Evolutionary conservation across 2,888 invertebrate species (phyloP).

Genomic region (Eledona agricola): DNA sequence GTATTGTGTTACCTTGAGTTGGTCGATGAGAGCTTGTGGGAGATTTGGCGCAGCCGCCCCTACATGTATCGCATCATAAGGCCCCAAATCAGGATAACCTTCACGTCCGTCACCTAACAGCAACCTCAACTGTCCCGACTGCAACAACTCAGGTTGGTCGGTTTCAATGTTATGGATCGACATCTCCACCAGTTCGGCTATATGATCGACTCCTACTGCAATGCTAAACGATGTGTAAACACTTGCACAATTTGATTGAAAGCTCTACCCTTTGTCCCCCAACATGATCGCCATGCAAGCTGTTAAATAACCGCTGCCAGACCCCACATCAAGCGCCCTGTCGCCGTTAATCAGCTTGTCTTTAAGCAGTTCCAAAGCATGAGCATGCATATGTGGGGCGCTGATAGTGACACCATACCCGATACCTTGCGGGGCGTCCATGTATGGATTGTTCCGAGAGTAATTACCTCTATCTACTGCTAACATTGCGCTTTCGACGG

Average conservation of each 20-base stretch:
- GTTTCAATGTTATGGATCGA: conserved; percentile 80
- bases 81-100: conserved; percentile 78
- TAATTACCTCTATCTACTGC: conserved; percentile 86
- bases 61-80: conserved; percentile 93
- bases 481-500: conserved; percentile 83
- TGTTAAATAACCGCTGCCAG: conserved; percentile 93
- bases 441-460: conserved; percentile 79
- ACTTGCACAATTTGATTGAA: conserved; percentile 60
- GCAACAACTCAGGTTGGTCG: conserved; percentile 76
- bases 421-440: conserved; percentile 92
- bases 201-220: conserved; percentile 89
- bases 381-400: conserved; percentile 97
- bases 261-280: conserved; percentile 70
- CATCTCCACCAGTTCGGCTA: conserved; percentile 79
- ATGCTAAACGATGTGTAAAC: conserved; percentile 45
- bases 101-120: conserved; percentile 89
- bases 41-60: conserved; percentile 86
- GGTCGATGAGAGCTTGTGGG: conserved; percentile 81
- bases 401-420: conserved; percentile 95
- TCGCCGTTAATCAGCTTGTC: conserved; percentile 80
- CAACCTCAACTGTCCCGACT: conserved; percentile 73
- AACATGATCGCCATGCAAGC: conserved; percentile 90
- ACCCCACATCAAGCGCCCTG: conserved; percentile 89
- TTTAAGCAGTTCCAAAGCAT: conserved; percentile 85
- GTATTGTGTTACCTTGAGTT: conserved; percentile 71